Evolutionary conservation across 2,797 vertebrate genomes (phyloP).

Genomic region (Anguilla marmorata): DNA sequence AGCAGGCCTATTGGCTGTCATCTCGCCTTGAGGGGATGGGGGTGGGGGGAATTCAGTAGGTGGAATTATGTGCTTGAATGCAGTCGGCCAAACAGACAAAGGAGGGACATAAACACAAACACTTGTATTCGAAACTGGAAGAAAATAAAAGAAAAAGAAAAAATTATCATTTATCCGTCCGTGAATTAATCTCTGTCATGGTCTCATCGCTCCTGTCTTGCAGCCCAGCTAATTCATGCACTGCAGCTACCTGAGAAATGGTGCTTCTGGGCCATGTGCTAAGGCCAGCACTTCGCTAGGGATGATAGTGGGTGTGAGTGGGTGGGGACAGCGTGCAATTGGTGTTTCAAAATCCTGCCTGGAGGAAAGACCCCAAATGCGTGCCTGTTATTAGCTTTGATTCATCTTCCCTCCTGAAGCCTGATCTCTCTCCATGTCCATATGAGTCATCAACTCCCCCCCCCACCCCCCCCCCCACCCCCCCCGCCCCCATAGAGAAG

Average conservation of each 20-base stretch:
- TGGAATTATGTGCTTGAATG: too few relatives aligned
- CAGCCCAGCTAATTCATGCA: neutral
- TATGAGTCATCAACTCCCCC: neutral
- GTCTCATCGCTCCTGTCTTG: neutral
- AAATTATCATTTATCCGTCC: neutral
- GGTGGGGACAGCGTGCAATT: neutral
- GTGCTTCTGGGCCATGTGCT: neutral
- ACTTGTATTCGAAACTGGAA: too few relatives aligned
- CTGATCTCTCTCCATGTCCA: neutral
- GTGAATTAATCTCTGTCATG: neutral
- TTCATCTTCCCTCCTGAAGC: neutral
- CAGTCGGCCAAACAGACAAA: too few relatives aligned
- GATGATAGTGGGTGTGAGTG: neutral
- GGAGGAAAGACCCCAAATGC: neutral
- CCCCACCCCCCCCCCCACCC: neutral
- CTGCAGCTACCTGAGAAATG: neutral
- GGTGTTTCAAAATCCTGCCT: neutral
- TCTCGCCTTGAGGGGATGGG: too few relatives aligned
- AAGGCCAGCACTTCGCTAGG: neutral
- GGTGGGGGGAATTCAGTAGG: too few relatives aligned
- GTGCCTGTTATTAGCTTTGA: slow-evolving; percentile 12
- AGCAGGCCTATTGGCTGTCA: too few relatives aligned
- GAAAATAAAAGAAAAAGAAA: neutral
- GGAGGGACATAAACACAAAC: too few relatives aligned
- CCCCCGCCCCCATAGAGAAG: neutral